Percentiles rank a stretch among this genome's conserved stretches.
Conservation (phyloP, 2,888 invertebrate genomes). For the Pammene fasciana region DNA sequence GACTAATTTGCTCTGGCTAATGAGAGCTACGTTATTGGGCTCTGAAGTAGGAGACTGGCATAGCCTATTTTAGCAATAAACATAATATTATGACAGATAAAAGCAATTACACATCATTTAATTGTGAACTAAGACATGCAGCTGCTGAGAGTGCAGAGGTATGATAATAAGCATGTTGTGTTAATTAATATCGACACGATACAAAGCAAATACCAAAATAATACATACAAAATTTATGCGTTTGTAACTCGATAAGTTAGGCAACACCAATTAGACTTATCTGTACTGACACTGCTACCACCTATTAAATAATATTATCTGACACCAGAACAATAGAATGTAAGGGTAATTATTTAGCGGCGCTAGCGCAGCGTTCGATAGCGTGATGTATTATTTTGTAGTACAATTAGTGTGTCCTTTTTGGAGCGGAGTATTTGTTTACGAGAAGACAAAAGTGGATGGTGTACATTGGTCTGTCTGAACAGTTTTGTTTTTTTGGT, state of each 20-base stretch:
- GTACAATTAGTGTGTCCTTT: conserved; percentile 66
- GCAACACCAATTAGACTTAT: conserved; percentile 41
- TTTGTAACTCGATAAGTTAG: conserved; percentile 19
- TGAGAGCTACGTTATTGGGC: too few species aligned
- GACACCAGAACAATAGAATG: conserved; percentile 40
- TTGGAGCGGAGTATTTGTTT: conserved; percentile 51
- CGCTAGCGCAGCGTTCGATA: conserved; percentile 54
- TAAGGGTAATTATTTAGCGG: conserved; percentile 39
- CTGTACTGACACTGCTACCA: conserved; percentile 24
- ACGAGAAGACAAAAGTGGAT: conserved; percentile 17
- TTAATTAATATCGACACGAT: conserved; percentile 3
- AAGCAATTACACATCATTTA: too few species aligned
- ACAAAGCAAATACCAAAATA: conserved; percentile 14
- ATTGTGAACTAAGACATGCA: too few species aligned
- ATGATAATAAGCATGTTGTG: background rate
- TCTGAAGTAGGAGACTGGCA: too few species aligned
- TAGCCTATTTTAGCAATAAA: too few species aligned
- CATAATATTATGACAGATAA: too few species aligned
- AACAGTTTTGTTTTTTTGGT: background rate
- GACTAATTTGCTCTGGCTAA: too few species aligned
- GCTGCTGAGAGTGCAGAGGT: too few species aligned
- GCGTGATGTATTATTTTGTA: conserved; percentile 70
- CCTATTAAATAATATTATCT: conserved; percentile 42
- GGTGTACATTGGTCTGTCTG: conserved; percentile 18
- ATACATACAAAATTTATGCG: conserved; percentile 1